These are phyloP conservation scores for Podarcis raffonei DNA, from an alignment of 2,113 vertebrate genomes.

Conservation along the genomic window DNA sequence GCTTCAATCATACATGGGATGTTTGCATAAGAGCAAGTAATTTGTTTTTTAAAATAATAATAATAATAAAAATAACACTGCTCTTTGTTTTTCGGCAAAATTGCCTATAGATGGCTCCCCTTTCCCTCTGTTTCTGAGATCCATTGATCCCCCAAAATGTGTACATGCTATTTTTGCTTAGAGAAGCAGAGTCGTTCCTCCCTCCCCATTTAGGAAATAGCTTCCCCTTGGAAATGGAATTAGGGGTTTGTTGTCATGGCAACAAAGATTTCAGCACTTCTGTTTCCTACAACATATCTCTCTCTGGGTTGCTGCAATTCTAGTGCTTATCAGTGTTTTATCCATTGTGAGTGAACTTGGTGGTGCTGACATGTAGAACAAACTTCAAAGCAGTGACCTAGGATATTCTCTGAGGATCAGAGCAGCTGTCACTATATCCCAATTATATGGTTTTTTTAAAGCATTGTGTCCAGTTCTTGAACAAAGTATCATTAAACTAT, in stretches of 20 bases:
- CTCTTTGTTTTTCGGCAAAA: background rate
- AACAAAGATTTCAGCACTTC: conserved; percentile 43
- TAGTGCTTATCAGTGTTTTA: conserved; percentile 47
- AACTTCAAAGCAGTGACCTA: conserved; percentile 36
- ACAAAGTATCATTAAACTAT: background rate
- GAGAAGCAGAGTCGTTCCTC: conserved; percentile 28
- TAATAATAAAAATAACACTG: background rate
- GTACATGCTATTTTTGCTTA: conserved; percentile 40
- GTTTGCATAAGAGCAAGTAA: background rate
- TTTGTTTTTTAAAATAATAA: background rate
- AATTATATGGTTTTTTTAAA: background rate
- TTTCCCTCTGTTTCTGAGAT: conserved; percentile 18
- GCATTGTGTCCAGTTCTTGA: background rate
- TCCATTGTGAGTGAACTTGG: conserved; percentile 27
- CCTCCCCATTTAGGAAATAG: conserved; percentile 43
- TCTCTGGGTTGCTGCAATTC: conserved; percentile 31
- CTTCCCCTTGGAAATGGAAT: conserved; percentile 61
- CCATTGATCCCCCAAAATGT: conserved; percentile 25
- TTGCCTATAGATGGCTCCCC: background rate
- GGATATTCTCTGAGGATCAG: conserved; percentile 28
- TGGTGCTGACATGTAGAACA: conserved; percentile 30
- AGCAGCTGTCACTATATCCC: background rate
- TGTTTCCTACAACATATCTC: conserved; percentile 47
- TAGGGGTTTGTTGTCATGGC: conserved; percentile 58
- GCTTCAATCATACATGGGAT: background rate